A percentile compares a stretch with the other conserved stretches of the same genome.
Evolutionary conservation across 2,888 invertebrate species (phyloP).

Genomic region (Chymomyza amoena): DNA sequence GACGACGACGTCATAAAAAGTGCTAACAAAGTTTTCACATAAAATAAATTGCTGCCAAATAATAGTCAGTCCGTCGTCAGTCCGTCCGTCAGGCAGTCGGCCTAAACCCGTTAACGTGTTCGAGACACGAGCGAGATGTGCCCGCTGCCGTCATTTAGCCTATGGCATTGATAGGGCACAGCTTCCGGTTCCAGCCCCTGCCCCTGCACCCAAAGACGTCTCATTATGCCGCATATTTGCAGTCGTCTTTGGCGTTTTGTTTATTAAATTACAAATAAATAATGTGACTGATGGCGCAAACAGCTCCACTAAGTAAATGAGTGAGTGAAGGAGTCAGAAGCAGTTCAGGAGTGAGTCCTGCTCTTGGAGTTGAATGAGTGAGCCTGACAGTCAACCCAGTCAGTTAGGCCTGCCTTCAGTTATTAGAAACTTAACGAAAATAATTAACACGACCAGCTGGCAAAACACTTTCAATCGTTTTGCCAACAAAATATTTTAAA

Average conservation of each 20-base stretch:
- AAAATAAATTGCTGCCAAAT: constrained; percentile 73
- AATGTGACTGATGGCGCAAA: constrained; percentile 67
- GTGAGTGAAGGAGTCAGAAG: constrained; percentile 27
- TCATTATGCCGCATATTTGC: background rate
- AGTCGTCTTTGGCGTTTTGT: constrained; percentile 50
- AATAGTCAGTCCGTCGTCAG: constrained; percentile 34
- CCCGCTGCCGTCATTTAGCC: constrained; percentile 21
- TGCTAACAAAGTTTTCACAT: constrained; percentile 66
- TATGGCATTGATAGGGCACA: constrained; percentile 20
- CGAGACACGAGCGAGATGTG: constrained; percentile 2
- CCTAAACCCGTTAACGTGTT: constrained; percentile 38
- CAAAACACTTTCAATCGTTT: background rate
- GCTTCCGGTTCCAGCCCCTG: constrained; percentile 7
- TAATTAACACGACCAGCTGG: constrained; percentile 62
- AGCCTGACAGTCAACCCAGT: background rate
- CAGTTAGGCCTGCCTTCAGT: constrained; percentile 60
- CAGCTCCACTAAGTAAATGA: background rate
- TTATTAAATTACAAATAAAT: constrained; percentile 74
- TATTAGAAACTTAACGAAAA: constrained; percentile 71
- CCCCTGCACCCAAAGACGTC: background rate
- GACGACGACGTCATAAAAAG: constrained; percentile 68
- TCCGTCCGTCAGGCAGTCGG: background rate
- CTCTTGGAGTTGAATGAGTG: background rate
- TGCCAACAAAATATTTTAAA: constrained; percentile 31
- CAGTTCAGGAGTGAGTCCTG: constrained; percentile 34